phyloP scores from a whole-genome alignment of 2,797 vertebrate genomes.

The Manis crassicaudata region DNA sequence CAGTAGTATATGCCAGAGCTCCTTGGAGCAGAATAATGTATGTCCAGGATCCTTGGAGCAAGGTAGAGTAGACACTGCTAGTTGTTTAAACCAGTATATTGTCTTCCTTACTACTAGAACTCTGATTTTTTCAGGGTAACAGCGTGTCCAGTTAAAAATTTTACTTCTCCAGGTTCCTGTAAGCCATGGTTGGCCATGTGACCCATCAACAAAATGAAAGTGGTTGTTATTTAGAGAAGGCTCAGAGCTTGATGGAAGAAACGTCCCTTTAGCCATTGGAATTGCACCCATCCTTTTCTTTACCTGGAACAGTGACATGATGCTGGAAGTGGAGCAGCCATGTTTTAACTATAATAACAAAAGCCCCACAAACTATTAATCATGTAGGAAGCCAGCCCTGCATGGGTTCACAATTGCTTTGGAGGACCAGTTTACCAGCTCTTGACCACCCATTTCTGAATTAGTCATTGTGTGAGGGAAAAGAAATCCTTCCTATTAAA shows the following conservation, averaged over 20 bases:
- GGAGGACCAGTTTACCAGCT: background rate
- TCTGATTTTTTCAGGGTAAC: background rate
- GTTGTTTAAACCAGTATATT: background rate
- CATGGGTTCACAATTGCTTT: background rate
- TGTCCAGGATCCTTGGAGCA: background rate
- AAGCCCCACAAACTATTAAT: background rate
- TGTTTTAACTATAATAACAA: slow-evolving; percentile 16
- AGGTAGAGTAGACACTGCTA: background rate
- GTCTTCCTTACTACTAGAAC: slow-evolving; percentile 1
- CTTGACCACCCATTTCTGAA: background rate
- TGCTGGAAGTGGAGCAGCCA: background rate
- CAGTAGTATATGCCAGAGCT: background rate
- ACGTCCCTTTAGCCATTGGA: background rate
- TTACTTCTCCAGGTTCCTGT: background rate
- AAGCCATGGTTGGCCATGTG: background rate
- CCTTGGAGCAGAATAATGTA: background rate
- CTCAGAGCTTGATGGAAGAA: slow-evolving; percentile 20
- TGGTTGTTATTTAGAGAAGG: background rate
- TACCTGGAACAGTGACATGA: background rate
- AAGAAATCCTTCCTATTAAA: background rate
- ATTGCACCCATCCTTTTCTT: background rate
- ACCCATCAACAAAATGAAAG: background rate
- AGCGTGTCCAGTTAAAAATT: slow-evolving; percentile 27
- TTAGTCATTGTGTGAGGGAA: background rate
- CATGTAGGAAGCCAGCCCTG: background rate